Evolutionary conservation across 2,888 invertebrate genomes (phyloP).

Genomic region (Megaustenia siamemsis): DNA sequence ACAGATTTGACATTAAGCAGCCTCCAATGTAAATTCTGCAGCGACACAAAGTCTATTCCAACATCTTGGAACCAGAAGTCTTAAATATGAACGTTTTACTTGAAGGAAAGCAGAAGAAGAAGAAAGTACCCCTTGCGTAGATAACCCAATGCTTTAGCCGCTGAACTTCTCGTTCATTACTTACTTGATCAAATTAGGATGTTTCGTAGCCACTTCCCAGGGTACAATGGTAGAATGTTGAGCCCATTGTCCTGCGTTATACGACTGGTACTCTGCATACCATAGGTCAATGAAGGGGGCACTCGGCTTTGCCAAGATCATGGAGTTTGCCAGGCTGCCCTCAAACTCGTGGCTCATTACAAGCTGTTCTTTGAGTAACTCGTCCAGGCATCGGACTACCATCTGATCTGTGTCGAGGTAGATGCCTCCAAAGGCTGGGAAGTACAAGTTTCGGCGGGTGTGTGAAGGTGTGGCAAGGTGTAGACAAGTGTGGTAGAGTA

Average conservation of each 20-base stretch:
- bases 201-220: constrained; percentile 11
- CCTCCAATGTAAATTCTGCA: no score
- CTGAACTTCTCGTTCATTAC: no score
- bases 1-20: no score
- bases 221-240: constrained; percentile 35
- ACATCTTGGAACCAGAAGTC: no score
- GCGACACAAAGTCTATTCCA: no score
- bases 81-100: no score
- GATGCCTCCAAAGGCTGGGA: constrained; percentile 75
- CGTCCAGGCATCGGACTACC: constrained; percentile 65
- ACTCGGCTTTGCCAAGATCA: constrained; percentile 67
- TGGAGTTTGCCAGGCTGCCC: constrained; percentile 68
- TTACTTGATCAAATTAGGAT: constrained; percentile 15
- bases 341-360: constrained; percentile 70
- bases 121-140: no score
- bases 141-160: no score
- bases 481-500: no score
- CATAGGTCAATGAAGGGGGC: constrained; percentile 69
- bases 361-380: constrained; percentile 64
- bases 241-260: constrained; percentile 55
- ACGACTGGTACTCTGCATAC: constrained; percentile 66
- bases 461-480: no score
- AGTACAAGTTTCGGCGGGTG: no score
- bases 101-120: no score
- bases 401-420: constrained; percentile 76